phyloP scores from a whole-genome alignment of 2,888 invertebrate species.

The Phragmatobia fuliginosa region DNA sequence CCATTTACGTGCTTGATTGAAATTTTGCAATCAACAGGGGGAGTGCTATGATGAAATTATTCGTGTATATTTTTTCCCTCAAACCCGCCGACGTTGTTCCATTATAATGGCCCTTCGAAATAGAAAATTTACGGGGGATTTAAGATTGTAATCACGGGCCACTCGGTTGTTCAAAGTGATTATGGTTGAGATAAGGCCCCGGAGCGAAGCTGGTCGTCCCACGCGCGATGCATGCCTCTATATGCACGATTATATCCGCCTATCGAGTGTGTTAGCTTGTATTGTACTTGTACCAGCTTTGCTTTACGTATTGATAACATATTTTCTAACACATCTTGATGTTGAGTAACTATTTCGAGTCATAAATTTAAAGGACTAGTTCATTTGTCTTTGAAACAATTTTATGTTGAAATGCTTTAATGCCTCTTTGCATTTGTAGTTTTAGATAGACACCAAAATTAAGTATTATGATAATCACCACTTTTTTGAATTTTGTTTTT shows the following conservation, averaged over 20 bases:
- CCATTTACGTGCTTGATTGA: constrained; percentile 86
- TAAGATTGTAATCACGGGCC: constrained; percentile 82
- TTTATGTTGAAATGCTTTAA: background rate
- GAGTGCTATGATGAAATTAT: constrained; percentile 84
- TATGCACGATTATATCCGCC: constrained; percentile 49
- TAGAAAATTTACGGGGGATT: constrained; percentile 85
- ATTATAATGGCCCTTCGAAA: constrained; percentile 78
- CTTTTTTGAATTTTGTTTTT: background rate
- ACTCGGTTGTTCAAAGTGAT: constrained; percentile 85
- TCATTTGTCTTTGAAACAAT: background rate
- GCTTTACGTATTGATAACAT: constrained; percentile 28
- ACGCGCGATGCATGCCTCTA: constrained; percentile 64
- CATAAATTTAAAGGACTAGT: background rate
- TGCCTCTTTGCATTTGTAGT: background rate
- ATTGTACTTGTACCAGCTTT: constrained; percentile 45
- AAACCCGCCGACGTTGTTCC: constrained; percentile 74
- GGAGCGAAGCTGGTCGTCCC: constrained; percentile 75
- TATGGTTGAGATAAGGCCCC: constrained; percentile 78
- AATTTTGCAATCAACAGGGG: constrained; percentile 86
- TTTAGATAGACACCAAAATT: background rate
- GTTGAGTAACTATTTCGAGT: background rate
- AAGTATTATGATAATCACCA: background rate
- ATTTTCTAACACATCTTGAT: constrained; percentile 1
- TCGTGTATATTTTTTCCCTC: constrained; percentile 83
- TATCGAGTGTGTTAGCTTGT: constrained; percentile 55